Base-by-base conservation (phyloP, 2,797 vertebrate species). In the Spinus olivaceus region DNA sequence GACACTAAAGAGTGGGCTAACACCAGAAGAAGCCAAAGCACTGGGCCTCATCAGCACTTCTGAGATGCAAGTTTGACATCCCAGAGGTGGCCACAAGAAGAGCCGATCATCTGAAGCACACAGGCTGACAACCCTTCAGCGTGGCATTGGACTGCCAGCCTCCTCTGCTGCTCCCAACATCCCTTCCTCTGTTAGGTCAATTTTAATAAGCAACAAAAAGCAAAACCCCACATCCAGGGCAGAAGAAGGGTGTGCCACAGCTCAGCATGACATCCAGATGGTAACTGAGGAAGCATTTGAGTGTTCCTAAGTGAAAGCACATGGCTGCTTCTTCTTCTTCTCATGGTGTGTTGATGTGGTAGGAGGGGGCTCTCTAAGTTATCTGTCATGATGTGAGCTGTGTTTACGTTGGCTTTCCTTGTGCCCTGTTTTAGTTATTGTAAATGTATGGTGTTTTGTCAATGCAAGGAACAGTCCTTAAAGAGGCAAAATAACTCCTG, bases 1-100 rank as follows among this genome's bases (percentile, higher is more conserved):
- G 98, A 99, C 99, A 67, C 98, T 99, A 97, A 99, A 99, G 98
- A 99, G 97, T 0, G 99, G 99, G 89, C 96, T 99, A 97, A 99
- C 99, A 16, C 97, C 98, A 42, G 99, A 99, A 97, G 99, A 99
- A 98, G 99, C 99, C 66, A 98, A 98, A 86, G 99, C 99, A 71
- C 98, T 99, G 61, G 99, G 99, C 86, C 97, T 99, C 93, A 98
- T 99, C 86, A 98, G 98, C 78, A 98, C 98, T 71, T 98, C 99
- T 9, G 99, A 99, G 98, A 98, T 99, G 98, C 99, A 99, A 95
- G 98, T 99, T 98, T 99, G 98, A 99, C 51, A 8, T 95, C 71
- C 61, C 82, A 93, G 95, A 92, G 73, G 90, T 50, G 57, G 33
- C 71, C 8, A 71, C 59, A 14, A 91, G 95, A 92, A 81, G 81